These are phyloP conservation scores for Actias luna DNA, from an alignment of 2,888 invertebrate genomes.

Conservation along the genomic window DNA sequence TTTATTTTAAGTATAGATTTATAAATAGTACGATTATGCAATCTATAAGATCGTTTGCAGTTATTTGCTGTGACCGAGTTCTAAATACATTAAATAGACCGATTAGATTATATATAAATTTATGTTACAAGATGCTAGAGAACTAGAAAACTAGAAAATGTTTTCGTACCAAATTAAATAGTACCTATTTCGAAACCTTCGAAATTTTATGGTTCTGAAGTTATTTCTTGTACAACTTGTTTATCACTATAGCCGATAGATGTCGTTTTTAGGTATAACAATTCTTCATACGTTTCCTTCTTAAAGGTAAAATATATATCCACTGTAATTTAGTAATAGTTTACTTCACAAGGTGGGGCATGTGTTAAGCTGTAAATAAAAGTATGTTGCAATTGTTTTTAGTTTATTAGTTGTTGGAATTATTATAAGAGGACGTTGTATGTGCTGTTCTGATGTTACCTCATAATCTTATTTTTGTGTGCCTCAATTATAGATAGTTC, in stretches of 20 bases:
- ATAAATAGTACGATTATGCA: no score
- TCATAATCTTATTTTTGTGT: background rate
- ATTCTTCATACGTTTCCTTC: background rate
- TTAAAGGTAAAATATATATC: background rate
- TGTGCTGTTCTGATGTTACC: background rate
- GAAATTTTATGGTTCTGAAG: background rate
- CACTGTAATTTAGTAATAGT: background rate
- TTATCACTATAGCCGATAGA: background rate
- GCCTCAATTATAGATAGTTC: background rate
- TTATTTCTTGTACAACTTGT: background rate
- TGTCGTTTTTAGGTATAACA: constrained; percentile 1
- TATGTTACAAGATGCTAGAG: no score
- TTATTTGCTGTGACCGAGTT: no score
- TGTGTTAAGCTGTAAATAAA: background rate
- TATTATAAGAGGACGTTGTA: background rate
- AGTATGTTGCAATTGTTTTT: background rate
- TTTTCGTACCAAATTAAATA: background rate
- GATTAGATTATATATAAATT: no score
- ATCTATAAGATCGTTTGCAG: no score
- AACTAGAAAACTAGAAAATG: no score
- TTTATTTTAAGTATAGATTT: no score
- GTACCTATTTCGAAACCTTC: background rate
- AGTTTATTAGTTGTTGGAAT: background rate
- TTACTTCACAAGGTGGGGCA: constrained; percentile 6
- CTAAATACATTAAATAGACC: no score